Evolutionary conservation across 1,140 invertebrate species (phyloP).

Genomic region (Drosophila truncata): DNA sequence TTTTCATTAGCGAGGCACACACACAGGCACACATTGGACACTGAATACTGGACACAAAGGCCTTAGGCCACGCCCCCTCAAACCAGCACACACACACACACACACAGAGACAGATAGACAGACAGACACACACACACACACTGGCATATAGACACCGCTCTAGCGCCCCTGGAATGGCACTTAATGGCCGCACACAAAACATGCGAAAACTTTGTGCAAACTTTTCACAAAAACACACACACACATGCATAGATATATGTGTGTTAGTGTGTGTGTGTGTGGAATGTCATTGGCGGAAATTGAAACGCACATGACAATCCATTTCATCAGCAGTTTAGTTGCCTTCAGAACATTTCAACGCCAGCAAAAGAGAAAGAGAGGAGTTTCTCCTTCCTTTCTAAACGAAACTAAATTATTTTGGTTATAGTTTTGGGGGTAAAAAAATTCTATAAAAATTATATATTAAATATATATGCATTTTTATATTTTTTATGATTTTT

Average conservation of each 20-base stretch:
- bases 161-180: conserved; percentile 65
- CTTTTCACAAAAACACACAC: conserved; percentile 63
- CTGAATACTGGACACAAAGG: conserved; percentile 31
- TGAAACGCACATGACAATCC: conserved; percentile 85
- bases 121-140: neutral
- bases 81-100: neutral
- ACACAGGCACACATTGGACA: neutral
- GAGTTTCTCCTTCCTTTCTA: too few species aligned
- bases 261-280: conserved; percentile 31
- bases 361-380: neutral
- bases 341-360: conserved; percentile 71
- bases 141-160: conserved; percentile 25
- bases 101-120: neutral
- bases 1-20: conserved; percentile 61
- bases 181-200: conserved; percentile 66
- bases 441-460: neutral
- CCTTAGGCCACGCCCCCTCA: conserved; percentile 21
- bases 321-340: conserved; percentile 85
- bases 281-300: conserved; percentile 83
- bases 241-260: conserved; percentile 3
- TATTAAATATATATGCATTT: too few species aligned
- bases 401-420: neutral
- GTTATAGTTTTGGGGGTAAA: neutral
- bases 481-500: neutral
- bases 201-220: conserved; percentile 73